Base-by-base conservation (phyloP, 2,797 vertebrate genomes). In the Todus mexicanus region DNA sequence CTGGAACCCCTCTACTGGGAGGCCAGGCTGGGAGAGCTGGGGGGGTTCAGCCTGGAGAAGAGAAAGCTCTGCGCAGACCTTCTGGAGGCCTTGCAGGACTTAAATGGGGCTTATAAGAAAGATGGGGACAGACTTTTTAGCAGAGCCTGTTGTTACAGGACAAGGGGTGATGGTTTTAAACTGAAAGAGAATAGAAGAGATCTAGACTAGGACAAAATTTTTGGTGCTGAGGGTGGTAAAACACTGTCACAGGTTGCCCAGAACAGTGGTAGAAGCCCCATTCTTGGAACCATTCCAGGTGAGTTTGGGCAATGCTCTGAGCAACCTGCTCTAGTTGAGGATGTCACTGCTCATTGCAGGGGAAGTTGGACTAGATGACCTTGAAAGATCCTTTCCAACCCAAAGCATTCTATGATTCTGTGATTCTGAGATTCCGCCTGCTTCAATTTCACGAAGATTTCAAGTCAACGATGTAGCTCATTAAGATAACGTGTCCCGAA, bases 391-490 rank as follows among this genome's bases (percentile, higher is more conserved):
- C n/a, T 12, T 20, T 61, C 26, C 59, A 38, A 40, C 37, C 26
- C 12, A 42, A 42, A 15, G 4, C 26, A 20, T 42, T 40, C 27
- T 42, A 31, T 42, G 38, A 31, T 63, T 81, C 74, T 71, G 10
- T 42, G 38, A 42, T 63, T 81, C 74, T 71, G 10, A 31, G 38
- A 42, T 63, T 81, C 74, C 68, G 9, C 48, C 22, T 1, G 0
- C 21, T 40, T 56, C 40, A 37, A 74, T 85, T 74, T 51, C 47
- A 56, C 14, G 47, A 60, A 33, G 25, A 83, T 74, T 70, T 73
- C 31, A 45, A 51, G 18, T 47, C 8, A 14, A 10, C 0, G 0
- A 5, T 6, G 8, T 25, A 47, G 15, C 6, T 90, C 37, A 8
- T 63, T 61, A 42, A 71, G 29, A 25, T 17, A 42, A 29, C 0